Evolutionary conservation across 1,140 invertebrate species (phyloP), one percentile per base, ranked within the genome.

Genomic region (Philotrypesis tridentata): DNA sequence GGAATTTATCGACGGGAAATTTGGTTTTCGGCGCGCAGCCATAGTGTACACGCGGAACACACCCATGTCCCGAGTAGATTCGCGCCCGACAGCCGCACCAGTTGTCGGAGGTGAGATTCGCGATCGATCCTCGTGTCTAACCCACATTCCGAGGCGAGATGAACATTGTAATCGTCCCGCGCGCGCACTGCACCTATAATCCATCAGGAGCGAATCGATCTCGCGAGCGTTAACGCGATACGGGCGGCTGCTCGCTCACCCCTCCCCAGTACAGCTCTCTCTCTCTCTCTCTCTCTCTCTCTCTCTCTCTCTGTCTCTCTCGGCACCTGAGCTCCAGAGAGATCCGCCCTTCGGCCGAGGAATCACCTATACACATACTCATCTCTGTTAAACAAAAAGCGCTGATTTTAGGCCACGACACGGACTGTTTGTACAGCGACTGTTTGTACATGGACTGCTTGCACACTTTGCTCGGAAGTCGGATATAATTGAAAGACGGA

Each of bases 1-100:
- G 76, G 40, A 78, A 78, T 78, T 78, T 78, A 78, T 78, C n/a
- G 67, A 79, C 43, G 67, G 48, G 48, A 79, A 79, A 79, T 70
- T 70, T 6, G 67, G 12, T 68, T 77, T 67, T 70, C 61, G 40
- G 61, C 74, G 29, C 37, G 7, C 31, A 17, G 48, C 21, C 7
- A 21, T 9, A 5, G 4, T 37, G 3, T 9, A 9, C 3, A 9
- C 33, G 33, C 9, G n/a, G n/a, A 55, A 55, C 48, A 55, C 21
- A 55, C 7, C 48, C 48, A 55, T 17, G 21, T 55, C 48, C n/a
- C n/a, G n/a, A n/a, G n/a, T n/a, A n/a, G n/a, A n/a, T n/a, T n/a
- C n/a, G n/a, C n/a, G n/a, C n/a, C n/a, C n/a, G n/a, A n/a, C n/a
- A n/a, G n/a, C n/a, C n/a, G n/a, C n/a, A n/a, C n/a, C n/a, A n/a